These are phyloP conservation scores for Cyphomyrus plagiostoma DNA, from an alignment of 2,113 vertebrate species.

Conservation along the genomic window DNA sequence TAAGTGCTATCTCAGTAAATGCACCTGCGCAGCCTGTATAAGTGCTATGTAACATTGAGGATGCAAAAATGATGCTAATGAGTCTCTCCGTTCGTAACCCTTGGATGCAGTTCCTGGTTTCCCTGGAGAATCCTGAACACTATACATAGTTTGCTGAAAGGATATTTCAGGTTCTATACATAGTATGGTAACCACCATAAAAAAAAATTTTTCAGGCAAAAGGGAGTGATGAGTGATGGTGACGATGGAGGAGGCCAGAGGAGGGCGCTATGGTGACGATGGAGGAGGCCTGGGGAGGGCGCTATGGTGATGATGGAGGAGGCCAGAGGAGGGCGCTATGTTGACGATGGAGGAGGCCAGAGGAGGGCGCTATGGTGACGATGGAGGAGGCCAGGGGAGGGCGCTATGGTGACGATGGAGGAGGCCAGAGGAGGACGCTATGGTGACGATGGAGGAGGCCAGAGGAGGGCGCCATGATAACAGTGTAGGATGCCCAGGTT, in stretches of 20 bases:
- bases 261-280: too few species aligned
- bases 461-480: neutral
- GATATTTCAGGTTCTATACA: neutral
- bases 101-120: neutral
- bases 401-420: neutral
- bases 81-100: neutral
- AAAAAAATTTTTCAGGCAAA: neutral
- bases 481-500: neutral
- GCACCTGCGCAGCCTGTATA: neutral
- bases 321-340: neutral
- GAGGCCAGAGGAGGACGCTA: neutral
- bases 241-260: too few species aligned
- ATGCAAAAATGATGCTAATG: neutral
- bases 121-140: neutral
- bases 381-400: neutral
- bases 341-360: neutral
- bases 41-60: neutral
- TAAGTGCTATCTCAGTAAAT: too few species aligned
- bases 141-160: neutral
- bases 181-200: neutral
- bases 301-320: neutral
- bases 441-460: neutral
- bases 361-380: neutral
- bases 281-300: too few species aligned
- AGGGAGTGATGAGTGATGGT: neutral